Base-by-base conservation (phyloP, 2,797 vertebrate species). In the Lepilemur septentrionalis region DNA sequence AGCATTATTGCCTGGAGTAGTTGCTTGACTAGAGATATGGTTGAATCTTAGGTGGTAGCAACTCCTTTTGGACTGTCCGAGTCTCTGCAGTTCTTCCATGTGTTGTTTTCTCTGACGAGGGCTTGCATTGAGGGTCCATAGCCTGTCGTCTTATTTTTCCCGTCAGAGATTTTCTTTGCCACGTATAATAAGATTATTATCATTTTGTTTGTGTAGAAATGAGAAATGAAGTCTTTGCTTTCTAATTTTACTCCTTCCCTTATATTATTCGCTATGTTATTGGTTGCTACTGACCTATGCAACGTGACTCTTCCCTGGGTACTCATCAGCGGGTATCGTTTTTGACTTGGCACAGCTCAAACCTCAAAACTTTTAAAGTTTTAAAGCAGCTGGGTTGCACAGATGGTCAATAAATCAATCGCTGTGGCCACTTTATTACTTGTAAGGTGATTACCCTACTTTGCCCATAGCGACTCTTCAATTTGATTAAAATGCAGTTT, bases 371-470 rank as follows among this genome's bases (percentile, higher is more conserved):
- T 93, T 89, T 72, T 61, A 91, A 93, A 18, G 3, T 78, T 95
- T 61, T 94, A 95, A 97, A 95, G 94, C 41, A 65, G 79, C 5
- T 0, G 50, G 23, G 4, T 91, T 96, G 92, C 18, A 43, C 55
- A 83, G 90, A 79, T 80, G n/a, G 48, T 92, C 72, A 89, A 32
- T 97, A 95, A 96, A 95, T 98, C 92, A 30, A 3, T 96, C 3
- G 2, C 4, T 46, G 72, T 88, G 3, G 72, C 46, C 96, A 38
- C 38, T 94, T 89, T 91, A 93, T 96, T 94, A 41, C 67, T 94
- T 96, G 52, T 94, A 97, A 95, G 90, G 57, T 57, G 59, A 94
- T 95, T 85, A 90, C 50, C 63, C 83, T 63, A 89, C 89, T 96
- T 85, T 91, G 90, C 43, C 59, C 32, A 1, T 35, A 75, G 70